These are phyloP conservation scores for Cantharis nigra DNA, from an alignment of 2,888 invertebrate species.

Conservation along the genomic window DNA sequence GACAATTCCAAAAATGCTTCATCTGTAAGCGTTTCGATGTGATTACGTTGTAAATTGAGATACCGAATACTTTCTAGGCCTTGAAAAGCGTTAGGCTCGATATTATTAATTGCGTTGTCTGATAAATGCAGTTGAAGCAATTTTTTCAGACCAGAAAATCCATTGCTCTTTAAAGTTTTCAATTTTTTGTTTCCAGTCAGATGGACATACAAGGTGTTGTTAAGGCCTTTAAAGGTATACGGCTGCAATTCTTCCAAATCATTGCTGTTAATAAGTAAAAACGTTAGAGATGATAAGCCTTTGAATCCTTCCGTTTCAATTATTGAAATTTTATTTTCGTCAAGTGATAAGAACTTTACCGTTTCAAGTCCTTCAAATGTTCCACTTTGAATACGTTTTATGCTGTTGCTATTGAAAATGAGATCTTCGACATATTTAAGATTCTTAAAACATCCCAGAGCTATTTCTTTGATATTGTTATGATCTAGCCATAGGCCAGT, in stretches of 20 bases:
- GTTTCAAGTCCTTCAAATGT: neutral
- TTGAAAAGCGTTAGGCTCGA: neutral
- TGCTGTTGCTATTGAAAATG: neutral
- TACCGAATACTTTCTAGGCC: neutral
- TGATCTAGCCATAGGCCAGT: neutral
- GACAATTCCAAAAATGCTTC: neutral
- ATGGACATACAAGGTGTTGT: neutral
- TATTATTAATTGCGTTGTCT: neutral
- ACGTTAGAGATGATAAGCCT: neutral
- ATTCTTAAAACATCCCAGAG: neutral
- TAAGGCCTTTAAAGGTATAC: neutral
- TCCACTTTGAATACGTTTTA: neutral
- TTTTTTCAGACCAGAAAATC: neutral
- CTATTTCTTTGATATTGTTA: neutral
- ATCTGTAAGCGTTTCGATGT: neutral
- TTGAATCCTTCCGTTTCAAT: neutral
- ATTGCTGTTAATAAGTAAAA: neutral
- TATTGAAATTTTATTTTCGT: neutral
- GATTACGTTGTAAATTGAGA: neutral
- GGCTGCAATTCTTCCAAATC: neutral
- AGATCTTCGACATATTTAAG: neutral
- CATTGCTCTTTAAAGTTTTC: neutral
- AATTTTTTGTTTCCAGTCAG: neutral
- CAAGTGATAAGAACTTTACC: neutral
- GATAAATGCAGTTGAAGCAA: neutral